These are phyloP conservation scores for Yponomeuta sedellus DNA, from an alignment of 2,888 invertebrate species.

Conservation along the genomic window DNA sequence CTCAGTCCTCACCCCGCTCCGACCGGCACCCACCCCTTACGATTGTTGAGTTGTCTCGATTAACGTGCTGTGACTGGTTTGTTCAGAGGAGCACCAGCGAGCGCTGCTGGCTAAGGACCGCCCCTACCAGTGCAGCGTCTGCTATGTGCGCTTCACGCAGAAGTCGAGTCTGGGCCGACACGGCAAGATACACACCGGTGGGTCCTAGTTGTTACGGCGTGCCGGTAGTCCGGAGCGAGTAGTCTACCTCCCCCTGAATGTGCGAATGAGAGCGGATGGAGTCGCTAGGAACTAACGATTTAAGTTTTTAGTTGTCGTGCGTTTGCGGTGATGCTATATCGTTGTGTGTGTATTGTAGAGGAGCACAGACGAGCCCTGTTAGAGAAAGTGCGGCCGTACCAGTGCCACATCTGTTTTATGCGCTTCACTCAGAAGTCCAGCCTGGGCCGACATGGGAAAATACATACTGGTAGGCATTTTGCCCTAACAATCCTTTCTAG, in stretches of 20 bases:
- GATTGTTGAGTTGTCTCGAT: not conserved
- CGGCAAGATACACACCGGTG: slow-evolving; percentile 80
- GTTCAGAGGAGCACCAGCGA: slow-evolving; percentile 69
- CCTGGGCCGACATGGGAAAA: slow-evolving; percentile 83
- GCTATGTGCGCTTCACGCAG: slow-evolving; percentile 81
- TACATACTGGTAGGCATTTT: slow-evolving; percentile 80
- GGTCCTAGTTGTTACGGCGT: slow-evolving; percentile 36
- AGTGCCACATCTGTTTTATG: slow-evolving; percentile 84
- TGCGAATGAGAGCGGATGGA: slow-evolving; percentile 46
- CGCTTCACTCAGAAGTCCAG: slow-evolving; percentile 86
- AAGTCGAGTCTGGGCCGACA: slow-evolving; percentile 82
- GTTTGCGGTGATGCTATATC: slow-evolving; percentile 68
- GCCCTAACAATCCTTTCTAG: slow-evolving; percentile 68
- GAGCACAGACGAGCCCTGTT: slow-evolving; percentile 78
- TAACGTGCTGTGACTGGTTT: slow-evolving; percentile 41
- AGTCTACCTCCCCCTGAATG: slow-evolving; percentile 71
- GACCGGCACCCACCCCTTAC: slow-evolving; percentile 12
- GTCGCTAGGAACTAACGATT: slow-evolving; percentile 14
- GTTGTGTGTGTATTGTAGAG: slow-evolving; percentile 74
- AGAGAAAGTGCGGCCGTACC: slow-evolving; percentile 80
- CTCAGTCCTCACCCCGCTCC: slow-evolving; percentile 21
- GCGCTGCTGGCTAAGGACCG: slow-evolving; percentile 68
- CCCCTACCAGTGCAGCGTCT: slow-evolving; percentile 80
- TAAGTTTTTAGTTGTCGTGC: slow-evolving; percentile 31
- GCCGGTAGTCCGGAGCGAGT: slow-evolving; percentile 36